Base-by-base conservation (phyloP, 2,797 vertebrate species). In the Peromyscus eremicus region DNA sequence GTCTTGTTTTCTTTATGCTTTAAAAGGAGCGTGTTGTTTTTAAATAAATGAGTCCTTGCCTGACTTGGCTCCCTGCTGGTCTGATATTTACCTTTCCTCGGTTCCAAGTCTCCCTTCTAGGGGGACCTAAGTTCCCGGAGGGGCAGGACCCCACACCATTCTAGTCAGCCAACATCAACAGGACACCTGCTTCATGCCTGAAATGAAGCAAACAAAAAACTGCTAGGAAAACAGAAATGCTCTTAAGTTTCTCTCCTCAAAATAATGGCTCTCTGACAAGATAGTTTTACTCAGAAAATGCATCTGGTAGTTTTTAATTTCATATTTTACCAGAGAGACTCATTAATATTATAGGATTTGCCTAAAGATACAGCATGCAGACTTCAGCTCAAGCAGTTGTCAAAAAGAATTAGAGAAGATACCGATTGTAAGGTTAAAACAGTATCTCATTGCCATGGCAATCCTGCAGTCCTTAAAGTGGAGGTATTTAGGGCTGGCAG, bases 381-480 rank as follows among this genome's bases (percentile, higher is more conserved):
- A 77, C 46, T 77, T 32, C 13, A 70, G 75, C 43, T 55, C 62
- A 25, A 73, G 70, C 11, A 37, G n/a, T n/a, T 80, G 89, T 57
- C 46, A 79, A 86, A 60, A 83, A n/a, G 29, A 92, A 66, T 57
- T 75, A 62, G 76, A 2, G 29, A 94, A 89, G 68, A 68, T 64
- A 89, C 62, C 52, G 46, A 23, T 57, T 93, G 75, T 40, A 52
- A 81, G 68, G 75, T 81, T 93, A 79, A 79, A 95, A 89, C 62
- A 71, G 88, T 86, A 49, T 92, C 85, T 75, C 2, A 1, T 92
- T 86, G 64, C 85, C 93, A 93, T 93, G 49, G 84, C 70, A 95
- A 96, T 87, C 10, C 49, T 57, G 80, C 64, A 17, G 34, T 80
- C 46, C 32, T 79, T 79, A 79, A 93, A 90, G 57, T 89, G 68